These are phyloP conservation scores for Agraylea sexmaculata DNA, from an alignment of 1,140 invertebrate genomes.

Conservation along the genomic window DNA sequence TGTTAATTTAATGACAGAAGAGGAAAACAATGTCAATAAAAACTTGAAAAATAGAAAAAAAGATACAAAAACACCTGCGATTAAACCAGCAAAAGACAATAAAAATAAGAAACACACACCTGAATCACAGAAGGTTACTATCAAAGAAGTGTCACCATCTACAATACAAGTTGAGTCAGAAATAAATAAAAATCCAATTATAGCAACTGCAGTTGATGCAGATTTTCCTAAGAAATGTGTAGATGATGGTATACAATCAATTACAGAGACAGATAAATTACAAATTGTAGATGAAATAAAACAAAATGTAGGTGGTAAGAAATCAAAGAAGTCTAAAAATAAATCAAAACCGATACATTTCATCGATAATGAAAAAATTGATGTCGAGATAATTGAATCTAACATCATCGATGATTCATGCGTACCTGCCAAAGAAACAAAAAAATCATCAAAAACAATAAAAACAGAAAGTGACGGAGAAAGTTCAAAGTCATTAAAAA, in stretches of 20 bases:
- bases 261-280: neutral
- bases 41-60: neutral
- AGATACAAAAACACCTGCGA: neutral
- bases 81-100: neutral
- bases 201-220: neutral
- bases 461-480: too few relatives aligned
- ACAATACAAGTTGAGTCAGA: neutral
- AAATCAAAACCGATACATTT: too few relatives aligned
- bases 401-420: too few relatives aligned
- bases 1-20: too few relatives aligned
- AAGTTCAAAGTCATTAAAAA: too few relatives aligned
- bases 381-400: too few relatives aligned
- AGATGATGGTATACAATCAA: neutral
- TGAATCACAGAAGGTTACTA: neutral
- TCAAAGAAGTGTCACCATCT: neutral
- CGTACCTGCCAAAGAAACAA: too few relatives aligned
- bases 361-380: too few relatives aligned
- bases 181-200: neutral
- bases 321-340: neutral
- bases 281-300: neutral
- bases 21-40: slow-evolving; percentile 14
- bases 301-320: neutral
- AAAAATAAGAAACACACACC: neutral
- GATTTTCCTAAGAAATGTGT: neutral
- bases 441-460: too few relatives aligned